A percentile compares a stretch with the other conserved stretches of the same genome.
phyloP scores from a whole-genome alignment of 2,797 vertebrate genomes.

The Meriones psammophilus region DNA sequence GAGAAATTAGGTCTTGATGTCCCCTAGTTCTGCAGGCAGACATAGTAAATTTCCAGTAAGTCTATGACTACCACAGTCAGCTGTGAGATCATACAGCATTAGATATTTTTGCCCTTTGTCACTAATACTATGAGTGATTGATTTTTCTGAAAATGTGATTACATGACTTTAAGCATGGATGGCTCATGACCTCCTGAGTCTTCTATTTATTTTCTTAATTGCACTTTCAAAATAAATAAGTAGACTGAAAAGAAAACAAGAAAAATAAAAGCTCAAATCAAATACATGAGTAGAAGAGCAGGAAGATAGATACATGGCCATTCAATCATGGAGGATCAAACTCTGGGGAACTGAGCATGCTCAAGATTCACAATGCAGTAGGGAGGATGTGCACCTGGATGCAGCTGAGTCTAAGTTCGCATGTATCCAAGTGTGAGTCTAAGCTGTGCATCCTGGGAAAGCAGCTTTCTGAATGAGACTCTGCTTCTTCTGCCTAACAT shows the following conservation, averaged over 20 bases:
- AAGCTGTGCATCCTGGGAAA: not conserved
- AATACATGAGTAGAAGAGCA: not conserved
- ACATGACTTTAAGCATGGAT: not conserved
- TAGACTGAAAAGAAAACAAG: not conserved
- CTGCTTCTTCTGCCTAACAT: not conserved
- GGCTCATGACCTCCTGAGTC: not conserved
- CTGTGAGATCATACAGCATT: not conserved
- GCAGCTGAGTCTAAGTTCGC: not conserved
- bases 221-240: not conserved
- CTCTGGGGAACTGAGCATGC: not conserved
- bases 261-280: not conserved
- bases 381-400: too few relatives aligned
- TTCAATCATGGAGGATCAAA: not conserved
- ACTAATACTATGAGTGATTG: not conserved
- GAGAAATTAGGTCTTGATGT: not conserved
- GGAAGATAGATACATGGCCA: not conserved
- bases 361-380: not conserved
- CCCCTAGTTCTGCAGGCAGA: not conserved
- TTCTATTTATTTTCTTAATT: not conserved
- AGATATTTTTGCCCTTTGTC: not conserved
- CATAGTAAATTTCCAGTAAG: not conserved
- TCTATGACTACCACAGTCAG: not conserved
- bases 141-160: not conserved
- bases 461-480: not conserved
- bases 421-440: not conserved